Conservation (phyloP, 2,113 vertebrate genomes). For the Coptodon rendalli region DNA sequence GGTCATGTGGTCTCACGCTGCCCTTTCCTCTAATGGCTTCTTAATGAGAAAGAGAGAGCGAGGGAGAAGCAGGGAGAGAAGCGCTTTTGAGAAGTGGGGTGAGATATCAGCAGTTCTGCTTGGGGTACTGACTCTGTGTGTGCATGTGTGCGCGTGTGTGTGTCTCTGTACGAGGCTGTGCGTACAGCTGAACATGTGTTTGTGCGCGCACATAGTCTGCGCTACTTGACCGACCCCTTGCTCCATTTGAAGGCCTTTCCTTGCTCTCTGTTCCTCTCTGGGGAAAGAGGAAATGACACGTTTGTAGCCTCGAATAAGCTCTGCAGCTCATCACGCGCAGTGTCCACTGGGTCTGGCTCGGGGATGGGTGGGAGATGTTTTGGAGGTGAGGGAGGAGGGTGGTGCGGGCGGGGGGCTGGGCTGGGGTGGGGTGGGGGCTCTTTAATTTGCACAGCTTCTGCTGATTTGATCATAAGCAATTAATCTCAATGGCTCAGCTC, state of each 20-base stretch:
- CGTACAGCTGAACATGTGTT: not conserved
- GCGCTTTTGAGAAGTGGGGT: slow-evolving; percentile 20
- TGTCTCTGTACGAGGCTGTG: not conserved
- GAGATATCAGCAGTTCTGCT: slow-evolving; percentile 50
- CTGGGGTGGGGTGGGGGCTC: not conserved
- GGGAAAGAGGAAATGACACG: slow-evolving; percentile 68
- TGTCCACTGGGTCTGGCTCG: slow-evolving; percentile 32
- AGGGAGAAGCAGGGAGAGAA: slow-evolving; percentile 11
- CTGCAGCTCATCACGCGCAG: slow-evolving; percentile 39
- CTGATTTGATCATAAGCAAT: slow-evolving; percentile 77
- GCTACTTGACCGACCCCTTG: slow-evolving; percentile 38
- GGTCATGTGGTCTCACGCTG: slow-evolving; percentile 50
- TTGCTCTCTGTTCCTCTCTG: slow-evolving; percentile 40
- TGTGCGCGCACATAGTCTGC: not conserved
- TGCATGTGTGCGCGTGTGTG: not conserved
- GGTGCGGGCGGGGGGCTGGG: not conserved
- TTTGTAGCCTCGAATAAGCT: slow-evolving; percentile 66
- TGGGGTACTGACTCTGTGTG: not conserved
- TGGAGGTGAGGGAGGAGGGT: slow-evolving; percentile 5
- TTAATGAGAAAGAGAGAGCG: slow-evolving; percentile 54
- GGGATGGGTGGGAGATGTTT: slow-evolving; percentile 3
- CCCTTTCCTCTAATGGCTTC: slow-evolving; percentile 57
- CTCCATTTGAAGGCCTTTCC: slow-evolving; percentile 44
- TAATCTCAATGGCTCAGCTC: slow-evolving; percentile 66
- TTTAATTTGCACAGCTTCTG: slow-evolving; percentile 70